Conservation (phyloP, 2,888 invertebrate genomes). For the Euplagia quadripunctaria region DNA sequence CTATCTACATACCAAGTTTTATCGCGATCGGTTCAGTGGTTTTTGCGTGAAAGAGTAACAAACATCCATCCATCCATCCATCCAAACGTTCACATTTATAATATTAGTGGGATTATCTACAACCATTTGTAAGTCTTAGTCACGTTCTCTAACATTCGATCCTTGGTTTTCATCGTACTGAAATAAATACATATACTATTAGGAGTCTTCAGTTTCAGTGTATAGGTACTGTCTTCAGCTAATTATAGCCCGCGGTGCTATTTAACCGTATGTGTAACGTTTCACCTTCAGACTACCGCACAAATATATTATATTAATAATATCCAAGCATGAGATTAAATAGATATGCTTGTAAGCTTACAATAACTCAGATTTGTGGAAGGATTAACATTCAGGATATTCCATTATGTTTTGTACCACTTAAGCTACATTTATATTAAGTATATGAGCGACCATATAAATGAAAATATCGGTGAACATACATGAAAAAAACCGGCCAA, state of each 20-base stretch:
- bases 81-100: too few species aligned
- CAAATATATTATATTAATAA: not conserved
- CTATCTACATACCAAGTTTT: too few species aligned
- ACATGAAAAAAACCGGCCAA: too few species aligned
- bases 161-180: not conserved
- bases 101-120: too few species aligned
- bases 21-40: too few species aligned
- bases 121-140: not conserved
- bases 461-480: too few species aligned
- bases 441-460: too few species aligned
- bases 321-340: not conserved
- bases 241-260: not conserved
- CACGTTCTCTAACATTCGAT: not conserved
- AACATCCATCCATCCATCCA: too few species aligned
- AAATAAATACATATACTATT: not conserved
- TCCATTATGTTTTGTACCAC: not conserved
- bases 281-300: not conserved
- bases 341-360: not conserved
- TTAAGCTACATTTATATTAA: too few species aligned
- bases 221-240: not conserved
- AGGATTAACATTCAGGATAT: not conserved
- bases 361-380: not conserved
- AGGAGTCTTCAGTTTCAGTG: not conserved
- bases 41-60: too few species aligned
- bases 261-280: not conserved